Conservation (phyloP, 1,140 invertebrate genomes). For the Trachelipus rathkii region DNA sequence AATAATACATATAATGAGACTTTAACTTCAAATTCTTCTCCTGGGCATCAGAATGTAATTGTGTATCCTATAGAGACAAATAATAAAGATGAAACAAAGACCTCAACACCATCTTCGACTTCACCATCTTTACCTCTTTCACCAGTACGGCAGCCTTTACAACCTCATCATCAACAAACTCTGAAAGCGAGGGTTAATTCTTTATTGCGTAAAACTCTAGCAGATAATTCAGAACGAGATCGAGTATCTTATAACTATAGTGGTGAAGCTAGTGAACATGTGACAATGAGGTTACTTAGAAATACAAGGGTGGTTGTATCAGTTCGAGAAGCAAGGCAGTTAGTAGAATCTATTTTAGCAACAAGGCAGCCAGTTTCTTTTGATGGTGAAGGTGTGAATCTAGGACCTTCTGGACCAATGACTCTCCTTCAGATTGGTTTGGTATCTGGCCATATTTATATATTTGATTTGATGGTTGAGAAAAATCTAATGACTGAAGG, state of each 20-base stretch:
- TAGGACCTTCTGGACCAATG: constrained; percentile 64
- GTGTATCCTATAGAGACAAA: background rate
- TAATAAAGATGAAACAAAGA: background rate
- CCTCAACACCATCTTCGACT: background rate
- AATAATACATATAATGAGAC: background rate
- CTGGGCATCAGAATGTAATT: background rate
- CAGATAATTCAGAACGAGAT: constrained; percentile 82
- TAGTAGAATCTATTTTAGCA: constrained; percentile 70
- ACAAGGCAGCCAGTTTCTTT: constrained; percentile 63
- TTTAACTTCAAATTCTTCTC: background rate
- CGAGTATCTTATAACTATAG: constrained; percentile 49
- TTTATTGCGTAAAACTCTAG: constrained; percentile 79
- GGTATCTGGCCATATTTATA: constrained; percentile 67
- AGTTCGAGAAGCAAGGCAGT: constrained; percentile 64
- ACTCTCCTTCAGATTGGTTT: constrained; percentile 83
- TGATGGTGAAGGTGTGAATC: constrained; percentile 87
- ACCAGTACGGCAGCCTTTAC: background rate
- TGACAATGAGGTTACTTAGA: constrained; percentile 62
- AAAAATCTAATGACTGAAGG: constrained; percentile 72
- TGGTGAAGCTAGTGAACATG: constrained; percentile 19
- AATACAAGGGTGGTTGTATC: constrained; percentile 72
- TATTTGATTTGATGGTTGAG: constrained; percentile 85
- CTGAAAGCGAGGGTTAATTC: constrained; percentile 81
- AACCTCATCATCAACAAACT: constrained; percentile 55
- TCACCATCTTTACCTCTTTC: background rate